A percentile compares a stretch with the other conserved stretches of the same genome.
phyloP scores from a whole-genome alignment of 2,113 vertebrate genomes.

The Pseudorectes ferrugineus region DNA sequence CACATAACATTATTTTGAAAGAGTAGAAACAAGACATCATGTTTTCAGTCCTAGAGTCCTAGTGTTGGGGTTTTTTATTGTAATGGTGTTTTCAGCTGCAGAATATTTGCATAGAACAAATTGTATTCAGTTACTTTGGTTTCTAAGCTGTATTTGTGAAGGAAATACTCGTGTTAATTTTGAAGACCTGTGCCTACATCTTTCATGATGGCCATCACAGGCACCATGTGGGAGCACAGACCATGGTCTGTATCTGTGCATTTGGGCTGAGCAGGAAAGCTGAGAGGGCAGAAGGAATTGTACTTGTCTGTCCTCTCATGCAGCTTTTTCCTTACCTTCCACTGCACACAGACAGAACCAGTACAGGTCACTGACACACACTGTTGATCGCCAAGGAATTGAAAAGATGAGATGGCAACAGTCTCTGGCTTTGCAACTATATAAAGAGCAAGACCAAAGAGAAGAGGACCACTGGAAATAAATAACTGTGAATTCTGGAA shows the following conservation, averaged over 20 bases:
- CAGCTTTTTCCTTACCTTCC: not conserved
- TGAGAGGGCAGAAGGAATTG: not conserved
- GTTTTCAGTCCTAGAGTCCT: not conserved
- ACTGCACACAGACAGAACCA: fast-evolving
- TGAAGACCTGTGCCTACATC: not conserved
- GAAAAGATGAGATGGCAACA: not conserved
- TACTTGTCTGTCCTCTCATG: not conserved
- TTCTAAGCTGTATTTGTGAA: not conserved
- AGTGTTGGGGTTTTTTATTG: fast-evolving
- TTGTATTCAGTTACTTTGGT: not conserved
- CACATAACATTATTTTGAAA: not conserved
- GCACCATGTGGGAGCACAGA: fast-evolving
- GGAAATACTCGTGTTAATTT: not conserved
- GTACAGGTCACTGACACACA: not conserved
- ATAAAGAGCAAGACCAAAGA: not conserved
- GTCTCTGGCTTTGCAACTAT: not conserved
- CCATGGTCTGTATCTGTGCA: not conserved
- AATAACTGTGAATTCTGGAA: not conserved
- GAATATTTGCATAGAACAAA: not conserved
- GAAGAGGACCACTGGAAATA: not conserved
- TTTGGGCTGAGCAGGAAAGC: not conserved
- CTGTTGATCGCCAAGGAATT: not conserved
- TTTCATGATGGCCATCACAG: fast-evolving
- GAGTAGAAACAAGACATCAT: not conserved
- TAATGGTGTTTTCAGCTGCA: not conserved